A percentile compares a stretch with the other conserved stretches of the same genome.
These are phyloP conservation scores for Daboia siamensis DNA, from an alignment of 2,113 vertebrate genomes.

Conservation along the genomic window DNA sequence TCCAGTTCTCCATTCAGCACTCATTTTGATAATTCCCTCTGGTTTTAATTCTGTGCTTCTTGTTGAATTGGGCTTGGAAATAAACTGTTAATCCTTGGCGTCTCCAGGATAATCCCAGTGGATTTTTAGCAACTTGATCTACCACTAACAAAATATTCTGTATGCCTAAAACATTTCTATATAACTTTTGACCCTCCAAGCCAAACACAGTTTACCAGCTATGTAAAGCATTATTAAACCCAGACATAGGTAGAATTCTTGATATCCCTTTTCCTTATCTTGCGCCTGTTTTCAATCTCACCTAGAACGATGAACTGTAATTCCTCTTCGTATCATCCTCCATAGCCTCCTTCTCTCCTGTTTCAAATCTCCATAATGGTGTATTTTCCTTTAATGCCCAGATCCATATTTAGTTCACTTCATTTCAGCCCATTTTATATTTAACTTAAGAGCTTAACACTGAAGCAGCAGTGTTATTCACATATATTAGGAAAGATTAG, in stretches of 20 bases:
- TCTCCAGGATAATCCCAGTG: conserved; percentile 7
- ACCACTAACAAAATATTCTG: neutral
- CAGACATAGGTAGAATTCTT: neutral
- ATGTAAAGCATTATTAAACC: neutral
- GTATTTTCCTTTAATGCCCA: neutral
- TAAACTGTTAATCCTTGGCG: conserved; percentile 6
- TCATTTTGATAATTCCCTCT: conserved; percentile 7
- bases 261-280: neutral
- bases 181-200: neutral
- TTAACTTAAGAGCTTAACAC: neutral
- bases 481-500: neutral
- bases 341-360: neutral
- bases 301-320: neutral
- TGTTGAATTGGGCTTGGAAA: neutral
- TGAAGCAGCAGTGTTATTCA: neutral
- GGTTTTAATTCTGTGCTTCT: conserved; percentile 18
- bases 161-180: neutral
- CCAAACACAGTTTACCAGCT: neutral
- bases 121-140: neutral
- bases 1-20: neutral
- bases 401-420: neutral
- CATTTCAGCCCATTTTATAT: neutral
- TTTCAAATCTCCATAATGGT: neutral
- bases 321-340: neutral
- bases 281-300: neutral